A percentile compares a stretch with the other conserved stretches of the same genome.
These are phyloP conservation scores for Lepus oiostolus DNA, from an alignment of 2,797 vertebrate genomes.

Conservation along the genomic window DNA sequence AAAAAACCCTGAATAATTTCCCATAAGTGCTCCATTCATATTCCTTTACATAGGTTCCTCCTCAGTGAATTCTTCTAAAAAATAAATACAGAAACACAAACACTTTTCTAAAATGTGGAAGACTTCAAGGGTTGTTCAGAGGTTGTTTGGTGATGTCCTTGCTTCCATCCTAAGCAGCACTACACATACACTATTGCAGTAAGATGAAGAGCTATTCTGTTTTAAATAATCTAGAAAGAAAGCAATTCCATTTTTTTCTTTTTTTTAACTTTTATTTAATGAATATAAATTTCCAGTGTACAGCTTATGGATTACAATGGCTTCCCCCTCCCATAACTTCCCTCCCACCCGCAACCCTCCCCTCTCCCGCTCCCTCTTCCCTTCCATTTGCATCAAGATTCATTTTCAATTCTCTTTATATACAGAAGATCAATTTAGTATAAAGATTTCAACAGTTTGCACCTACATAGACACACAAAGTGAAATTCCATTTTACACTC, in stretches of 20 bases:
- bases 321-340: too few species aligned
- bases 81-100: neutral
- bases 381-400: too few species aligned
- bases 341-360: too few species aligned
- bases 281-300: too few species aligned
- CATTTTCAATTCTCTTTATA: too few species aligned
- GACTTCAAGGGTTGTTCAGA: neutral
- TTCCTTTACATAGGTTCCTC: neutral
- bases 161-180: neutral
- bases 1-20: neutral
- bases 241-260: neutral
- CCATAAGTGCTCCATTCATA: neutral
- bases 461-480: too few species aligned
- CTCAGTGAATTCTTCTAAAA: neutral
- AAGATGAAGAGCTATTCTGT: neutral
- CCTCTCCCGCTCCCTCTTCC: too few species aligned
- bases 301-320: too few species aligned
- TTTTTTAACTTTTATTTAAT: too few species aligned
- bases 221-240: neutral
- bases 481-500: neutral
- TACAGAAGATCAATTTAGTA: too few species aligned
- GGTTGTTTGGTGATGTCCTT: neutral
- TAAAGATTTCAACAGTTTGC: too few species aligned
- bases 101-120: neutral
- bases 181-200: neutral